Evolutionary conservation across 2,888 invertebrate genomes (phyloP).

Genomic region (Nudaria mundana): DNA sequence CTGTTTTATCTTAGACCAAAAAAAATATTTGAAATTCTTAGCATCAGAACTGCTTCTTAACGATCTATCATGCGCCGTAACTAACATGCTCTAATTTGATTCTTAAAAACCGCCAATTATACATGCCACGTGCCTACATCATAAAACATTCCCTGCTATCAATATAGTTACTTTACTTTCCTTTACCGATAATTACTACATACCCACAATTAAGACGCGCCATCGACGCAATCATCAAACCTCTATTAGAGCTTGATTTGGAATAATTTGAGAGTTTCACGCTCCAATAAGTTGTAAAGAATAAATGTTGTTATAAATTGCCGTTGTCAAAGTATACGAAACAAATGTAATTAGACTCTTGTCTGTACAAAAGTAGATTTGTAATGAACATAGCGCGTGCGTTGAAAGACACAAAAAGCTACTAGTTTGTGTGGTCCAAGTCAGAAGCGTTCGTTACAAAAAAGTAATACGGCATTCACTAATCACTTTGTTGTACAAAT

Average conservation of each 20-base stretch:
- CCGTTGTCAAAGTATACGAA: slow-evolving; percentile 74
- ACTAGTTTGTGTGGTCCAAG: slow-evolving; percentile 53
- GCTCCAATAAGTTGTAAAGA: slow-evolving; percentile 52
- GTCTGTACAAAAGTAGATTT: slow-evolving; percentile 66
- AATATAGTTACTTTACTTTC: slow-evolving; percentile 22
- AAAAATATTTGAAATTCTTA: too few relatives aligned
- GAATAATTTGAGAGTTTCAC: slow-evolving; percentile 47
- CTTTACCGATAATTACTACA: slow-evolving; percentile 24
- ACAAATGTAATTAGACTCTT: slow-evolving; percentile 77
- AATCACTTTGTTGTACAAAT: too few relatives aligned
- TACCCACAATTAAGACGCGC: slow-evolving; percentile 30
- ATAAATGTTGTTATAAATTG: slow-evolving; percentile 69
- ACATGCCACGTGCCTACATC: slow-evolving; percentile 8
- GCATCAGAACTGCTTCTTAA: slow-evolving; percentile 6
- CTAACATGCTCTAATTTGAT: slow-evolving; percentile 10
- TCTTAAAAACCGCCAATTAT: slow-evolving; percentile 9
- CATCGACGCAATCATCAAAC: slow-evolving; percentile 23
- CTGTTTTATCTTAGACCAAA: too few relatives aligned
- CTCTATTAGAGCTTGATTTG: slow-evolving; percentile 35
- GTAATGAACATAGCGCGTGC: slow-evolving; percentile 71
- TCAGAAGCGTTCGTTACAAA: slow-evolving; percentile 17
- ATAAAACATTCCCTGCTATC: slow-evolving; percentile 7
- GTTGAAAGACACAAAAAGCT: slow-evolving; percentile 65
- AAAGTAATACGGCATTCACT: not conserved
- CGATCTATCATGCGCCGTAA: slow-evolving; percentile 5